A percentile compares a stretch with the other conserved stretches of the same genome.
phyloP scores from a whole-genome alignment of 2,113 vertebrate genomes.

The Sclerurus mexicanus region DNA sequence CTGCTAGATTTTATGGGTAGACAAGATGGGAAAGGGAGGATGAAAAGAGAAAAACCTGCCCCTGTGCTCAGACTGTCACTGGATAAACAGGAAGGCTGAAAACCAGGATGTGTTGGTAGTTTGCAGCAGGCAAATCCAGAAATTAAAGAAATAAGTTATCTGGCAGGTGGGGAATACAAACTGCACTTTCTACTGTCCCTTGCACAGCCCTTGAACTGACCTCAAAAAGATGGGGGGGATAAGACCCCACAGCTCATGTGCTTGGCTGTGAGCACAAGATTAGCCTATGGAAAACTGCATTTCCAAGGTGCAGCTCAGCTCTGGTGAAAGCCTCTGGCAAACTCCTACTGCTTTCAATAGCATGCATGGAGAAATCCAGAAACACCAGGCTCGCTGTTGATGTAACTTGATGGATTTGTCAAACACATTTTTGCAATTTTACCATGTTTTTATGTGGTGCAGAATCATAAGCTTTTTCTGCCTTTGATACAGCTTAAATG shows the following conservation, averaged over 20 bases:
- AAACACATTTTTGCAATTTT: background rate
- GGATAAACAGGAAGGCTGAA: background rate
- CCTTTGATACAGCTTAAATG: background rate
- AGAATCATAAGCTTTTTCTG: background rate
- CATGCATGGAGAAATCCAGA: background rate
- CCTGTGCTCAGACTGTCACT: background rate
- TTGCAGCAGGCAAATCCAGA: background rate
- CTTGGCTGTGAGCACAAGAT: background rate
- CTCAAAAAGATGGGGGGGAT: background rate
- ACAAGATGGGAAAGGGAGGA: background rate
- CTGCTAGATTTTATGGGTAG: background rate
- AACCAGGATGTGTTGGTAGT: background rate
- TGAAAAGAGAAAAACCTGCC: background rate
- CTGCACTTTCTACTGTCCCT: background rate
- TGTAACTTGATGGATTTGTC: background rate
- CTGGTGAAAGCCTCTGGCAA: conserved; percentile 1
- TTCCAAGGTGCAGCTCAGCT: conserved; percentile 1
- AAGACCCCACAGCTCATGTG: background rate
- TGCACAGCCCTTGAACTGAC: background rate
- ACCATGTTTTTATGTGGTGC: background rate
- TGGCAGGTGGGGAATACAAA: background rate
- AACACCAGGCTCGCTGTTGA: background rate
- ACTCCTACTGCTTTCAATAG: background rate
- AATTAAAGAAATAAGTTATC: background rate
- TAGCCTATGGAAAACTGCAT: background rate